A percentile compares a stretch with the other conserved stretches of the same genome.
Evolutionary conservation across 1,140 invertebrate genomes (phyloP).

Genomic region (Scaptodrosophila lebanonensis): DNA sequence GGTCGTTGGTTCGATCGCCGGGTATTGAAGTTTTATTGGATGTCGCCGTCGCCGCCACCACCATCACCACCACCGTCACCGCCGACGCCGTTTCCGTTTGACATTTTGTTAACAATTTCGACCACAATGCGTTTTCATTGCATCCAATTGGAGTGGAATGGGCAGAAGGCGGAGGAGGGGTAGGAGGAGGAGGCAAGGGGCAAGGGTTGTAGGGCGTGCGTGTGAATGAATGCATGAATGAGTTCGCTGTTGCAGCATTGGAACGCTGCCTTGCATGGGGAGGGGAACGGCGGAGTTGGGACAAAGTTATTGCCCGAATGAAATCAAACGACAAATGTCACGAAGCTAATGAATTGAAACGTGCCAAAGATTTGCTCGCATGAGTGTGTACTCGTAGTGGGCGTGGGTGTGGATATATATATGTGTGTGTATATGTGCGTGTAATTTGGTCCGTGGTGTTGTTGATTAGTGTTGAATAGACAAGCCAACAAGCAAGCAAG

Average conservation of each 20-base stretch:
- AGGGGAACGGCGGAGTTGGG: neutral
- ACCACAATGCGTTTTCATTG: conserved; percentile 74
- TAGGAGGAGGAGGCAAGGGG: neutral
- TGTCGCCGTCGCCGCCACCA: conserved; percentile 26
- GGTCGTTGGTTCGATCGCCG: conserved; percentile 25
- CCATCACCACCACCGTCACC: conserved; percentile 23
- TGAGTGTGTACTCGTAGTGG: conserved; percentile 25
- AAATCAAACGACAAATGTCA: conserved; percentile 74
- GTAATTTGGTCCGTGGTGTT: neutral
- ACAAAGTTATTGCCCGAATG: conserved; percentile 55
- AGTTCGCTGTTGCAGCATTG: conserved; percentile 27
- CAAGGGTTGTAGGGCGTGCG: conserved; percentile 33
- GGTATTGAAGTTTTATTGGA: conserved; percentile 70
- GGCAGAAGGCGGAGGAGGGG: neutral
- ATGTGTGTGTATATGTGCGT: neutral
- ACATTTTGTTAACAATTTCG: conserved; percentile 76
- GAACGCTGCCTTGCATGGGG: neutral
- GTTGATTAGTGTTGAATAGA: conserved; percentile 17
- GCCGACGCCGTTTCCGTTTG: conserved; percentile 60
- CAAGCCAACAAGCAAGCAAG: too few species aligned
- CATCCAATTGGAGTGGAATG: conserved; percentile 26
- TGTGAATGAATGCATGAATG: conserved; percentile 71
- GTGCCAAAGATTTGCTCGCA: conserved; percentile 57
- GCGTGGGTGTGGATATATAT: neutral
- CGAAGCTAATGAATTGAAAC: conserved; percentile 73